phyloP scores from a whole-genome alignment of 2,113 vertebrate genomes.

The Elephas maximus region DNA sequence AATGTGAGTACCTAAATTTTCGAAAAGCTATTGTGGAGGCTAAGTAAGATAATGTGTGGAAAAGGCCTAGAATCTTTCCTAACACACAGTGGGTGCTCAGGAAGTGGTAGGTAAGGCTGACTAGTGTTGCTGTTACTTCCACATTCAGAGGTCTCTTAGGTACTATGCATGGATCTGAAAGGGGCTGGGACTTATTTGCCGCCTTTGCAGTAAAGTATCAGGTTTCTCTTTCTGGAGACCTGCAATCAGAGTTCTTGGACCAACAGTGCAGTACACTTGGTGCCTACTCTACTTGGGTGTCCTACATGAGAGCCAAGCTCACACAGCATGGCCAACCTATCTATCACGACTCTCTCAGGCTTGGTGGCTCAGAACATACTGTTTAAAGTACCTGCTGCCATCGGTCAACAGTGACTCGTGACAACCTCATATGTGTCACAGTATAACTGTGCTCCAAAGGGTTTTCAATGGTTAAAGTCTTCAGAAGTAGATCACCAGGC shows the following conservation, averaged over 20 bases:
- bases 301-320: neutral
- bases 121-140: neutral
- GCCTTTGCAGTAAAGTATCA: neutral
- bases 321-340: neutral
- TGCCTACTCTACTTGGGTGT: neutral
- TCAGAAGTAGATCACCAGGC: neutral
- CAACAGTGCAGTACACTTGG: neutral
- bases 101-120: neutral
- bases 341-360: neutral
- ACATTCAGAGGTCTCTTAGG: neutral
- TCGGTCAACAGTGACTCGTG: neutral
- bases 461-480: neutral
- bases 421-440: neutral
- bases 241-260: neutral
- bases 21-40: neutral
- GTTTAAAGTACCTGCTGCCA: neutral
- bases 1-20: neutral
- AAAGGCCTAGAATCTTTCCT: neutral
- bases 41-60: neutral
- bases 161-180: neutral
- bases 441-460: neutral
- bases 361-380: neutral
- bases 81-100: neutral
- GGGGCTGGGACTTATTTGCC: neutral
- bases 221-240: neutral